Evolutionary conservation across 1,140 invertebrate species (phyloP).

Genomic region (Pogonognathellus flavescens): DNA sequence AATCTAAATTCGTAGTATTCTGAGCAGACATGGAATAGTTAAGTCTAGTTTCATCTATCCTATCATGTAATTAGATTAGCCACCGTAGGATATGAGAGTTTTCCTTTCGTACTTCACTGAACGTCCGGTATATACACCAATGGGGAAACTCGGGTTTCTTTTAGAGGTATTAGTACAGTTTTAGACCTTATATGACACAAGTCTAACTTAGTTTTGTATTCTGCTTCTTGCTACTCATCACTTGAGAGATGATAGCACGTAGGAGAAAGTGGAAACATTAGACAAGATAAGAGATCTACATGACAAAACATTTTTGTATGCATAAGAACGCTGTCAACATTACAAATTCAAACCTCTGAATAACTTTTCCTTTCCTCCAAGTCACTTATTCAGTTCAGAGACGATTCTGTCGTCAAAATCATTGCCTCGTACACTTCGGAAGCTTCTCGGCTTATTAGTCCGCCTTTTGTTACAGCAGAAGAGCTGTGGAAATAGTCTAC

Average conservation of each 20-base stretch:
- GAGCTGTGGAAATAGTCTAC: no score
- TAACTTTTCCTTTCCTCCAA: conserved; percentile 15
- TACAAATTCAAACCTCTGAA: conserved; percentile 36
- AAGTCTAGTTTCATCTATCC: conserved; percentile 9
- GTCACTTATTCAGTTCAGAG: background rate
- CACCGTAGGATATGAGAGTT: conserved; percentile 31
- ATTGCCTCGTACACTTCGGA: no score
- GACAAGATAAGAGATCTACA: conserved; percentile 38
- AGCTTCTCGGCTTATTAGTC: no score
- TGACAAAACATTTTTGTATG: conserved; percentile 50
- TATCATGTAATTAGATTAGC: conserved; percentile 53
- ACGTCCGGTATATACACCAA: background rate
- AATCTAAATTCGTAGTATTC: conserved; percentile 37
- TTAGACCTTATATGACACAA: no score
- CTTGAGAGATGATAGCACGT: background rate
- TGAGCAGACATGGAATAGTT: conserved; percentile 42
- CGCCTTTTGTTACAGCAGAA: no score
- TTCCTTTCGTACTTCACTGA: conserved; percentile 22
- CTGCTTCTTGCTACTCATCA: background rate
- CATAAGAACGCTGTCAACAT: conserved; percentile 35
- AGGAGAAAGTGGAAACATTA: background rate
- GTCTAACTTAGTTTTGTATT: background rate
- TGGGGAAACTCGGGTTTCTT: background rate
- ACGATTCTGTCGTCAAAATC: background rate
- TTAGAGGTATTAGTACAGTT: no score